These are phyloP conservation scores for Diuraphis noxia DNA, from an alignment of 1,140 invertebrate species.

Conservation along the genomic window DNA sequence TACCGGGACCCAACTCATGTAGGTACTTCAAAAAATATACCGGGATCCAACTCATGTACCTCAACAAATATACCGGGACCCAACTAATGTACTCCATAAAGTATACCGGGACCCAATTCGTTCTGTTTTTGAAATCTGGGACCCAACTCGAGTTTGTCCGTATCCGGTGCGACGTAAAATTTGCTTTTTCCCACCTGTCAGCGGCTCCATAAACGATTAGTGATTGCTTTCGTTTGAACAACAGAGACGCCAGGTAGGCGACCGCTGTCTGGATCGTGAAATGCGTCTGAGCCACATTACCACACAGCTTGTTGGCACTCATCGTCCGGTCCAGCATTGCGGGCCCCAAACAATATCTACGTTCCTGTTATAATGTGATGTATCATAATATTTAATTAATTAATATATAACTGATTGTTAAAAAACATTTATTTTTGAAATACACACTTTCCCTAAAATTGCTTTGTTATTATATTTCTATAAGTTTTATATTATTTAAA, in stretches of 20 bases:
- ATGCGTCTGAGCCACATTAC: constrained; percentile 44
- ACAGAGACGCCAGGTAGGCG: constrained; percentile 38
- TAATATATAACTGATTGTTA: not conserved
- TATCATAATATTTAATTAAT: too few relatives aligned
- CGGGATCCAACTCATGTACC: too few relatives aligned
- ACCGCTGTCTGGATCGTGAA: constrained; percentile 41
- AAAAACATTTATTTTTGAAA: too few relatives aligned
- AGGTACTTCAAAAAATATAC: too few relatives aligned
- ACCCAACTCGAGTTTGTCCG: too few relatives aligned
- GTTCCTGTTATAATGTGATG: not conserved
- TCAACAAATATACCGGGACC: too few relatives aligned
- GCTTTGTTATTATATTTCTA: too few relatives aligned
- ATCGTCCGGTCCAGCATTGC: constrained; percentile 45
- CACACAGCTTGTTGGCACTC: constrained; percentile 43
- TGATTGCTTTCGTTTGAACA: constrained; percentile 32
- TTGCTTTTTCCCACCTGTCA: constrained; percentile 3
- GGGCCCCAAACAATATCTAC: constrained; percentile 39
- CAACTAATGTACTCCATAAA: too few relatives aligned
- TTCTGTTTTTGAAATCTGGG: too few relatives aligned
- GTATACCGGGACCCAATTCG: too few relatives aligned
- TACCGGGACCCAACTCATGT: too few relatives aligned
- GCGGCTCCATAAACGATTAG: constrained; percentile 39
- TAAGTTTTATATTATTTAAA: not conserved
- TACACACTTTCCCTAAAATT: too few relatives aligned
- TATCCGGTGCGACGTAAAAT: not conserved